A percentile compares a stretch with the other conserved stretches of the same genome.
Evolutionary conservation across 2,113 vertebrate species (phyloP).

Genomic region (zebrafish (Danio rerio)): GRCz12tu NC_133187.1:27506501-27507000

Average conservation of each 20-base stretch:
- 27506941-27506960: slow-evolving; percentile 2
- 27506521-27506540: no score
- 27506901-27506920: slow-evolving; percentile 15
- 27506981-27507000: slow-evolving; percentile 9
- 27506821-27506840: slow-evolving; percentile 16
- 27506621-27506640: no score
- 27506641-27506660: no score
- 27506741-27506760: not conserved
- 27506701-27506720: not conserved
- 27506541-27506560: no score
- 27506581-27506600: no score
- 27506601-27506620: no score
- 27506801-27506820: slow-evolving; percentile 44
- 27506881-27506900: slow-evolving; percentile 34
- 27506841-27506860: slow-evolving; percentile 36
- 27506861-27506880: slow-evolving; percentile 36
- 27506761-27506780: not conserved
- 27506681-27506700: not conserved
- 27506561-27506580: no score
- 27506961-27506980: not conserved
- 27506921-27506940: slow-evolving; percentile 18
- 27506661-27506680: not conserved
- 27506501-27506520: no score
- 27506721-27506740: not conserved
- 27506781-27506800: slow-evolving; percentile 7